Evolutionary conservation across 1,140 invertebrate genomes (phyloP), one percentile per base, ranked within the genome.

Genomic region (Acromyrmex echinatior): DNA sequence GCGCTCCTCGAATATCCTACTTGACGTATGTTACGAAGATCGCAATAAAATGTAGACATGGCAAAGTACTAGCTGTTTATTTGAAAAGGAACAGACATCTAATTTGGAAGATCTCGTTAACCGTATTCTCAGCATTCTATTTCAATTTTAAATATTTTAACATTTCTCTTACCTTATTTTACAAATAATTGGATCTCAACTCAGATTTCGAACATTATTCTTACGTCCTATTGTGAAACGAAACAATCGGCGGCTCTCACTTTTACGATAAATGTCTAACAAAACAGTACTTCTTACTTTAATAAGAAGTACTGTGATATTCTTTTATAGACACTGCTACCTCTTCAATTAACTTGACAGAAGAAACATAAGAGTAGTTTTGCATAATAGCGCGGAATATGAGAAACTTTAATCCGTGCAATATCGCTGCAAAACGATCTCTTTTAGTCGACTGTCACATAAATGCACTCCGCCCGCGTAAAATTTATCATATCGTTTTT

Each of bases 331-430:
- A 73, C 18, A 21, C 66, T 6, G 39, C 28, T 39, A 60, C 28
- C 53, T 49, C 56, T 62, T 74, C 56, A 82, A 82, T 82, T 82
- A 74, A 18, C 39, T 14, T 49, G 68, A 62, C 56, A 39, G 45
- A 39, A 68, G 68, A 82, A 82, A 73, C 56, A 31, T 73, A 82
- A 82, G 80, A 60, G 39, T 35, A 74, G 39, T 82, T 82, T 82
- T 62, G 68, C 66, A 81, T 81, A 81, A 81, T 73, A 28, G 25
- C 66, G 51, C 51, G 51, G 16, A 63, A 74, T 68, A 66, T 68
- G 62, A 80, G 63, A 73, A 60, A 82, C 56, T 74, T 82, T 74
- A 74, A 82, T 74, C 53, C 79, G 21, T 10, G 53, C 56, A 62
- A 82, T 70, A 81, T 82, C 53, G 68, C 66, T n/a, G 68, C 7